A percentile compares a stretch with the other conserved stretches of the same genome.
phyloP scores from a whole-genome alignment of 2,797 vertebrate genomes.

The Valencia hispanica region DNA sequence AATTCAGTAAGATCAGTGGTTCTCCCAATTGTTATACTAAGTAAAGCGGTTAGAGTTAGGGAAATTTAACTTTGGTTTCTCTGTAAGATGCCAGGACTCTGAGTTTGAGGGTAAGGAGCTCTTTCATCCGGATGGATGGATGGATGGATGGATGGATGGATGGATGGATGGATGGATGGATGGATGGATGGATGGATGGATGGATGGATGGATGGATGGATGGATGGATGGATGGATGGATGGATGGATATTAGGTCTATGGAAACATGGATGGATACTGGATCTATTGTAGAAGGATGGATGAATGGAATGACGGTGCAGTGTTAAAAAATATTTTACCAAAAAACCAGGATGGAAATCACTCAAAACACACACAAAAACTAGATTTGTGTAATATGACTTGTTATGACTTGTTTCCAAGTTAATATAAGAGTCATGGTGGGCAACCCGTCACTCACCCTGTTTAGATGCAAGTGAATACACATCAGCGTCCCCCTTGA shows the following conservation, averaged over 20 bases:
- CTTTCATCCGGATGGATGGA: background rate
- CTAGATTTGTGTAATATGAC: too few relatives aligned
- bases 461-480: slow-evolving; percentile 75
- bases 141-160: background rate
- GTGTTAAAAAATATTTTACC: background rate
- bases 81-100: too few relatives aligned
- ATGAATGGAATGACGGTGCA: background rate
- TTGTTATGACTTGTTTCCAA: background rate
- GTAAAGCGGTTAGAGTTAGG: too few relatives aligned
- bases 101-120: too few relatives aligned
- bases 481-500: slow-evolving; percentile 51
- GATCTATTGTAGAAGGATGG: too few relatives aligned
- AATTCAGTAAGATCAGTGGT: background rate
- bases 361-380: background rate
- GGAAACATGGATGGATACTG: too few relatives aligned
- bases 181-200: background rate
- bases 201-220: background rate
- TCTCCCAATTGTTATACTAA: too few relatives aligned
- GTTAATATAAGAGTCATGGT: background rate
- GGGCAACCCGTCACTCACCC: slow-evolving; percentile 58
- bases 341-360: background rate
- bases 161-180: too few relatives aligned
- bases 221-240: too few relatives aligned
- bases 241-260: too few relatives aligned
- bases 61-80: too few relatives aligned